phyloP scores from a whole-genome alignment of 2,113 vertebrate genomes.

The Callipepla squamata region DNA sequence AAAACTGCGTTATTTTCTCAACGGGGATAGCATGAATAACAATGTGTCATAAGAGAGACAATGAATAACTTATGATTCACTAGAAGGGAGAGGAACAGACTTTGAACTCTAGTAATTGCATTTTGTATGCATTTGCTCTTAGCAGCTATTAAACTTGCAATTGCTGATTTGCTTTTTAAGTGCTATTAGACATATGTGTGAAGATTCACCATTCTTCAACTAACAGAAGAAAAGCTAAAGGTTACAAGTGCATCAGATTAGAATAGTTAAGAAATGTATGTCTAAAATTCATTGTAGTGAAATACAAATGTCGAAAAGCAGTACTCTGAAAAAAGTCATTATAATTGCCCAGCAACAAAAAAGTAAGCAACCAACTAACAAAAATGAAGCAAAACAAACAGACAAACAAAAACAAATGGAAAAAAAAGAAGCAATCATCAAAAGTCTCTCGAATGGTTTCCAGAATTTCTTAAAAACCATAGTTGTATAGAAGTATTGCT shows the following conservation, averaged over 20 bases:
- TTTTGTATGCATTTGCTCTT: slow-evolving; percentile 7
- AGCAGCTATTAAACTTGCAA: background rate
- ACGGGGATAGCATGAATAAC: background rate
- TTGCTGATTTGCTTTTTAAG: background rate
- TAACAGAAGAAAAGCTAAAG: background rate
- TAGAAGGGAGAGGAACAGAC: background rate
- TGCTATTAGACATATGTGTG: background rate
- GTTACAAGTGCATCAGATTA: background rate
- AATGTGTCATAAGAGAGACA: background rate
- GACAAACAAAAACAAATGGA: background rate
- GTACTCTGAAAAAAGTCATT: background rate
- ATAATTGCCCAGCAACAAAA: background rate
- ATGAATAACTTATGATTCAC: slow-evolving; percentile 22
- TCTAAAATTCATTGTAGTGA: background rate
- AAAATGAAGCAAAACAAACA: background rate
- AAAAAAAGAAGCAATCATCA: background rate
- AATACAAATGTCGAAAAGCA: background rate
- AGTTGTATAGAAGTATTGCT: background rate
- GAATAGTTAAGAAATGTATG: background rate
- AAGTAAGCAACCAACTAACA: background rate
- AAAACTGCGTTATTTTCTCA: background rate
- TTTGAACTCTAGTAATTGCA: slow-evolving; percentile 17
- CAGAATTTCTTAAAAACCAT: background rate
- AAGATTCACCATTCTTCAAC: background rate
- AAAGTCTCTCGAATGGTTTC: background rate